Percentiles rank a stretch among this genome's conserved stretches.
phyloP scores from a whole-genome alignment of 35 echinoderm and acorn worm species.

The Apostichopus parvimensis region DNA sequence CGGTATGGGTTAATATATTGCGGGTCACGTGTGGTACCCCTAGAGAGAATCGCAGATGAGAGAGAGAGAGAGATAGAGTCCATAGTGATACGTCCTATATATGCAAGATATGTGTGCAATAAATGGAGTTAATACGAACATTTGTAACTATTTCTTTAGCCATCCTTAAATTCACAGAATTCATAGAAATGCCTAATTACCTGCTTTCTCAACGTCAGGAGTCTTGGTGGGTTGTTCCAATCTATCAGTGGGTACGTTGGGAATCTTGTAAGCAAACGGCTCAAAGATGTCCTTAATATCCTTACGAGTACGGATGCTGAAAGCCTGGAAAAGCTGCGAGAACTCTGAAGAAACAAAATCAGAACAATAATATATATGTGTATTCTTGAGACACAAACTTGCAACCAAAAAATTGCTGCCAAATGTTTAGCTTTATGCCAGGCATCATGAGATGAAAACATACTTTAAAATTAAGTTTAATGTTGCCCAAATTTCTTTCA shows the following conservation, averaged over 20 bases:
- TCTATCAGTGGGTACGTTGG: conserved; percentile 57
- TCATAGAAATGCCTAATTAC: not conserved
- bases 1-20: conserved; percentile 66
- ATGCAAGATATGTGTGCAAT: too few species aligned
- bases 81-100: too few species aligned
- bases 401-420: too few species aligned
- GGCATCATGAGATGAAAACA: too few species aligned
- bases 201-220: conserved; percentile 34
- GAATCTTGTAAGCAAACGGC: conserved; percentile 57
- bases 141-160: too few species aligned
- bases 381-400: too few species aligned
- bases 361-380: not conserved
- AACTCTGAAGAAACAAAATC: conserved; percentile 67
- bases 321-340: conserved; percentile 95
- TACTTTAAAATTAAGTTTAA: too few species aligned
- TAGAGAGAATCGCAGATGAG: not conserved
- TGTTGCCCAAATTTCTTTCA: too few species aligned
- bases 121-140: too few species aligned
- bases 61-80: not conserved
- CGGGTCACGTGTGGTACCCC: conserved; percentile 74
- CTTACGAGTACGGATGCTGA: conserved; percentile 91
- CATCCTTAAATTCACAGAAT: too few species aligned
- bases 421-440: too few species aligned
- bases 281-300: conserved; percentile 98
- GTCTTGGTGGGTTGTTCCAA: not conserved